Evolutionary conservation across 2,113 vertebrate genomes (phyloP).

Genomic region (Podarcis raffonei): DNA sequence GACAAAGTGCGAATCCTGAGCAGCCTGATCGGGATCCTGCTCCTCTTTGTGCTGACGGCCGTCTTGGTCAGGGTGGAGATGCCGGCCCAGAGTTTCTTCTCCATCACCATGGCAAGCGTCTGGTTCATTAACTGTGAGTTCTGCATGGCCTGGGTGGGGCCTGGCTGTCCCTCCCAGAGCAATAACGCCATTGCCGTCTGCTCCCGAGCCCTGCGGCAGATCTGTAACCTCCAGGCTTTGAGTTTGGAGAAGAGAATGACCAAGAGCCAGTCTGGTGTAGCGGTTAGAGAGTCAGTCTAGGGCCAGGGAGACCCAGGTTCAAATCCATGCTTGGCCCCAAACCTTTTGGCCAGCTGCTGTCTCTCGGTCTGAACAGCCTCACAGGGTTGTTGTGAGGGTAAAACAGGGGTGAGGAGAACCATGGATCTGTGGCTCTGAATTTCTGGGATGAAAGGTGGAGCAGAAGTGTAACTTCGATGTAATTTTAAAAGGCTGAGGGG

Average conservation of each 20-base stretch:
- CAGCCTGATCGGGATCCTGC: slow-evolving; percentile 81
- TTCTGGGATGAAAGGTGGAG: too few relatives aligned
- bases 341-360: not conserved
- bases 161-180: too few relatives aligned
- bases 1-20: slow-evolving; percentile 81
- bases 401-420: not conserved
- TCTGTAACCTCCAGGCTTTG: not conserved
- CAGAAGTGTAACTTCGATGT: too few relatives aligned
- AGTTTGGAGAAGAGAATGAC: not conserved
- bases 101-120: slow-evolving; percentile 86
- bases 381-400: not conserved
- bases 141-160: not conserved
- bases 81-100: slow-evolving; percentile 79
- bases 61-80: slow-evolving; percentile 82
- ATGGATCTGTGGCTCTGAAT: too few relatives aligned
- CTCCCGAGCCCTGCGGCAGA: not conserved
- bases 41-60: slow-evolving; percentile 84
- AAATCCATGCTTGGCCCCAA: not conserved
- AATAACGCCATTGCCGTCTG: not conserved
- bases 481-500: too few relatives aligned
- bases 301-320: not conserved
- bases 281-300: not conserved
- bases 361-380: not conserved
- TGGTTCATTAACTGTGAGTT: slow-evolving; percentile 92
- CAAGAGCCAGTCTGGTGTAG: not conserved